These are phyloP conservation scores for Heliconius erato DNA, from an alignment of 2,888 invertebrate genomes.

Conservation along the genomic window DNA sequence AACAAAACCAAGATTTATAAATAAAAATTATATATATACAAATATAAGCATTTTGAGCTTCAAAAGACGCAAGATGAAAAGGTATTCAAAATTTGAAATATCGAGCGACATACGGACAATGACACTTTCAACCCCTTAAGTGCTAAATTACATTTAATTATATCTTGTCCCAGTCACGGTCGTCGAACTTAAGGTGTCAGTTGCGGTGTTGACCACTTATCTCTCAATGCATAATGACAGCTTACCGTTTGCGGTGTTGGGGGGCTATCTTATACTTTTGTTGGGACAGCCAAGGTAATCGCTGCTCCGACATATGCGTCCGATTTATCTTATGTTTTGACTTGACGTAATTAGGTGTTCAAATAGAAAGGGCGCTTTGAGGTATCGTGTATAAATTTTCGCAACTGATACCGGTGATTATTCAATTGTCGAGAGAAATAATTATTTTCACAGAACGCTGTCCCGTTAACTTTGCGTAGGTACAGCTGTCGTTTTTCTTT, in stretches of 20 bases:
- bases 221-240: constrained; percentile 61
- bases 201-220: constrained; percentile 81
- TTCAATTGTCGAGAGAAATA: constrained; percentile 12
- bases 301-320: constrained; percentile 54
- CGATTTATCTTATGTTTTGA: constrained; percentile 46
- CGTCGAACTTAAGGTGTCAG: constrained; percentile 74
- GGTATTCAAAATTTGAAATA: constrained; percentile 48
- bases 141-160: constrained; percentile 80
- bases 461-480: constrained; percentile 3
- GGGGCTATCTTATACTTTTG: constrained; percentile 69
- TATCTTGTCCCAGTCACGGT: constrained; percentile 74
- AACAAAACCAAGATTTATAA: not conserved
- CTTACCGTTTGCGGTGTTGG: constrained; percentile 60
- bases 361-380: constrained; percentile 35
- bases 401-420: constrained; percentile 23
- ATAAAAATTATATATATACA: not conserved
- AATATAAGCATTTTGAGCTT: constrained; percentile 22
- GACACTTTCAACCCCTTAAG: constrained; percentile 72
- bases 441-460: constrained; percentile 20
- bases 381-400: constrained; percentile 1
- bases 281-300: constrained; percentile 60
- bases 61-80: constrained; percentile 45
- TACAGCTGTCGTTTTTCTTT: constrained; percentile 22
- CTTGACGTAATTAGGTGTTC: constrained; percentile 44
- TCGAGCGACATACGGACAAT: constrained; percentile 74